A percentile compares a stretch with the other conserved stretches of the same genome.
Conservation (phyloP, 2,888 invertebrate species). For the Chrysotoxum bicinctum region DNA sequence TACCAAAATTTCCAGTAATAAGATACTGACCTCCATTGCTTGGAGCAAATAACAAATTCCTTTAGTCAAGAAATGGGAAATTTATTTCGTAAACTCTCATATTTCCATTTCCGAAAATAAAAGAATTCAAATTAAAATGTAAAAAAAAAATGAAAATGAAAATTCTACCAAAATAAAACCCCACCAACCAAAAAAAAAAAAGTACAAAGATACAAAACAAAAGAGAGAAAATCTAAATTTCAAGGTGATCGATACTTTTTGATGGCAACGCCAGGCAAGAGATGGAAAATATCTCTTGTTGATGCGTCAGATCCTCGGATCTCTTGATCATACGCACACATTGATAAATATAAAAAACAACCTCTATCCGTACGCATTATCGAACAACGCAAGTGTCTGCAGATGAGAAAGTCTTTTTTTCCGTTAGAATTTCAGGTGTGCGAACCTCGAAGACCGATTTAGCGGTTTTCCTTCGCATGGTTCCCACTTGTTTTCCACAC, state of each 20-base stretch:
- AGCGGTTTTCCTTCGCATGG: slow-evolving; percentile 13
- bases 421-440: slow-evolving; percentile 73
- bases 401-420: slow-evolving; percentile 61
- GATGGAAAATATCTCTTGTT: slow-evolving; percentile 19
- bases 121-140: slow-evolving; percentile 61
- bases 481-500: slow-evolving; percentile 61
- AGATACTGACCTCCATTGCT: slow-evolving; percentile 65
- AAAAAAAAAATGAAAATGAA: slow-evolving; percentile 51
- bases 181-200: slow-evolving; percentile 15
- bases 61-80: slow-evolving; percentile 9
- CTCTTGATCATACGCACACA: slow-evolving; percentile 2
- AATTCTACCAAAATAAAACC: slow-evolving; percentile 44
- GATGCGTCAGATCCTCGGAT: slow-evolving; percentile 47
- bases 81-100: slow-evolving; percentile 76
- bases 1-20: slow-evolving; percentile 51
- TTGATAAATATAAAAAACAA: background rate
- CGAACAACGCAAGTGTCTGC: slow-evolving; percentile 24
- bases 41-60: slow-evolving; percentile 38
- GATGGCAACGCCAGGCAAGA: slow-evolving; percentile 16
- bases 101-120: slow-evolving; percentile 78
- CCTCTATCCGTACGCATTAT: background rate
- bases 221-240: slow-evolving; percentile 51
- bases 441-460: slow-evolving; percentile 34
- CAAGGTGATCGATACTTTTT: slow-evolving; percentile 67
- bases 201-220: slow-evolving; percentile 35